Evolutionary conservation across 2,113 vertebrate genomes (phyloP).

Genomic region (Phyllostomus hastatus): DNA sequence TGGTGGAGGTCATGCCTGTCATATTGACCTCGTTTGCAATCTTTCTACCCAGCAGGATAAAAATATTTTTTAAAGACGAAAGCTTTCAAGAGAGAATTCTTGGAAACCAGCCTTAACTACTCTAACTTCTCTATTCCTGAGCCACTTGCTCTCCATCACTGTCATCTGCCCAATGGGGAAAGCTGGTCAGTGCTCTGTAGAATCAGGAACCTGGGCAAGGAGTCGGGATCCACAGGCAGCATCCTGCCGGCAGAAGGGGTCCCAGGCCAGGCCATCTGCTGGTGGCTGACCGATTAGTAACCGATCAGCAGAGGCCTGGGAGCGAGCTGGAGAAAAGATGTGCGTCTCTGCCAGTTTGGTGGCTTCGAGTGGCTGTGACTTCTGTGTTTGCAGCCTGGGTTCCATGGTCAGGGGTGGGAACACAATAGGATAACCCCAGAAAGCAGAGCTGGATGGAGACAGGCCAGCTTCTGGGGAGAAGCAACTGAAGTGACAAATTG

Average conservation of each 20-base stretch:
- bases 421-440: neutral
- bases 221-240: neutral
- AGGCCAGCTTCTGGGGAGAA: neutral
- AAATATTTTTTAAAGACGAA: conserved; percentile 54
- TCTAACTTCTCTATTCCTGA: neutral
- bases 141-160: neutral
- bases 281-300: neutral
- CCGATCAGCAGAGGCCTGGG: neutral
- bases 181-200: neutral
- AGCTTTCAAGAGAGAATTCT: conserved; percentile 39
- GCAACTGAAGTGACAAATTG: neutral
- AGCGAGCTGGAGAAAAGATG: neutral
- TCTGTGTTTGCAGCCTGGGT: neutral
- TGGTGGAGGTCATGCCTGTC: neutral
- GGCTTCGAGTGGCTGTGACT: neutral
- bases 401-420: neutral
- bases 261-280: neutral
- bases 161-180: neutral
- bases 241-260: neutral
- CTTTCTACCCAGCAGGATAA: conserved; percentile 35
- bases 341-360: neutral
- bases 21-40: neutral
- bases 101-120: conserved; percentile 26
- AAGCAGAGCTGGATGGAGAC: neutral
- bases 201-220: neutral